These are phyloP conservation scores for Thaumetopoea pityocampa DNA, from an alignment of 1,140 invertebrate genomes.

Conservation along the genomic window DNA sequence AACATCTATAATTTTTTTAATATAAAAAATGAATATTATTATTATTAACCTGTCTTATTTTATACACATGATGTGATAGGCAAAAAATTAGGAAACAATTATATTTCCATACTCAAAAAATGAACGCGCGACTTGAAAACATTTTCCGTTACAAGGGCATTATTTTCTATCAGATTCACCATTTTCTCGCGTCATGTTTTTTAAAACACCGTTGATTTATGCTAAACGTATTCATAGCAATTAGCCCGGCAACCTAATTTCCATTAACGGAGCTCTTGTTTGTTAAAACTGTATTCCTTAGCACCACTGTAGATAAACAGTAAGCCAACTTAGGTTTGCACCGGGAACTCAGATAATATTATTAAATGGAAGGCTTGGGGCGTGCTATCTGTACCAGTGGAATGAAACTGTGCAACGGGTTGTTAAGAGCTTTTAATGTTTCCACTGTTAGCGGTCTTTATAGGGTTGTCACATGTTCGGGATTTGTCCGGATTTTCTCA, in stretches of 20 bases:
- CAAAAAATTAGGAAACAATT: conserved; percentile 7
- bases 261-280: conserved; percentile 37
- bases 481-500: too few relatives aligned
- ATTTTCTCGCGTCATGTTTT: conserved; percentile 28
- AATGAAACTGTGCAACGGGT: too few relatives aligned
- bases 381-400: too few relatives aligned
- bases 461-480: too few relatives aligned
- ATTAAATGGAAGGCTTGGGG: too few relatives aligned
- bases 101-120: conserved; percentile 13
- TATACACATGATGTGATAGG: too few relatives aligned
- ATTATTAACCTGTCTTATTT: too few relatives aligned
- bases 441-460: too few relatives aligned
- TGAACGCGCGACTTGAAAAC: conserved; percentile 10
- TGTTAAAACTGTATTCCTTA: conserved; percentile 33
- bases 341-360: neutral
- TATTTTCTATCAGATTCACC: conserved; percentile 11
- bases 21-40: too few relatives aligned
- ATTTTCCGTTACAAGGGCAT: conserved; percentile 14
- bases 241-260: conserved; percentile 43
- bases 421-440: too few relatives aligned
- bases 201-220: conserved; percentile 44
- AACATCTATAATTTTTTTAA: too few relatives aligned
- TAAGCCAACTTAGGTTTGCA: conserved; percentile 5
- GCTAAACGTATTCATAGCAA: conserved; percentile 47
- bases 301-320: conserved; percentile 6